A percentile compares a stretch with the other conserved stretches of the same genome.
Conservation (phyloP, 2,113 vertebrate species). For the Myanophis thanlyinensis region DNA sequence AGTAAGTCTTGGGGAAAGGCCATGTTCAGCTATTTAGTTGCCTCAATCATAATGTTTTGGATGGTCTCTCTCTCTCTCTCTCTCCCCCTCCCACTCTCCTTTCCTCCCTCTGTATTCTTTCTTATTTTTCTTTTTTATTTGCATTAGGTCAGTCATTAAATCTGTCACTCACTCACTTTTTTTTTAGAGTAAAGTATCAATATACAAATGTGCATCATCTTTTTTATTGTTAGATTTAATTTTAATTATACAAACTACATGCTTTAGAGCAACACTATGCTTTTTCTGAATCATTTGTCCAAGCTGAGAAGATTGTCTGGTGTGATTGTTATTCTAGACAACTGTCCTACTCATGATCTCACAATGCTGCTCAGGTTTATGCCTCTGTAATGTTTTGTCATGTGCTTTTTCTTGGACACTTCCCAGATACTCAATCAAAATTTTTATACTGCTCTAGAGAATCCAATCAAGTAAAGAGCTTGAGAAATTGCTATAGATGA, state of each 20-base stretch:
- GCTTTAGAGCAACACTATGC: not conserved
- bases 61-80: no score
- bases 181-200: not conserved
- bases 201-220: not conserved
- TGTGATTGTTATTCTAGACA: not conserved
- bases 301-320: not conserved
- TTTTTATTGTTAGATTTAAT: not conserved
- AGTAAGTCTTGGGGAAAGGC: not conserved
- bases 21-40: not conserved
- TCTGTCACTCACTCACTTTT: not conserved
- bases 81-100: not conserved
- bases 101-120: not conserved
- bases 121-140: not conserved
- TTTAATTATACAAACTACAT: not conserved
- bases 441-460: not conserved
- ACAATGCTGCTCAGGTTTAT: not conserved
- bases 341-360: not conserved
- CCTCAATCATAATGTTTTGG: not conserved
- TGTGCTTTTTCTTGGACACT: not conserved
- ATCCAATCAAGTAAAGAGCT: not conserved
- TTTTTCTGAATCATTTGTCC: not conserved
- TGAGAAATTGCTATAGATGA: not conserved
- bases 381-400: not conserved
- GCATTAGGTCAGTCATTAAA: not conserved
- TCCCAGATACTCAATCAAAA: not conserved